Evolutionary conservation across 2,888 invertebrate genomes (phyloP), one percentile per base, ranked within the genome.

Genomic region (Myopa testacea): DNA sequence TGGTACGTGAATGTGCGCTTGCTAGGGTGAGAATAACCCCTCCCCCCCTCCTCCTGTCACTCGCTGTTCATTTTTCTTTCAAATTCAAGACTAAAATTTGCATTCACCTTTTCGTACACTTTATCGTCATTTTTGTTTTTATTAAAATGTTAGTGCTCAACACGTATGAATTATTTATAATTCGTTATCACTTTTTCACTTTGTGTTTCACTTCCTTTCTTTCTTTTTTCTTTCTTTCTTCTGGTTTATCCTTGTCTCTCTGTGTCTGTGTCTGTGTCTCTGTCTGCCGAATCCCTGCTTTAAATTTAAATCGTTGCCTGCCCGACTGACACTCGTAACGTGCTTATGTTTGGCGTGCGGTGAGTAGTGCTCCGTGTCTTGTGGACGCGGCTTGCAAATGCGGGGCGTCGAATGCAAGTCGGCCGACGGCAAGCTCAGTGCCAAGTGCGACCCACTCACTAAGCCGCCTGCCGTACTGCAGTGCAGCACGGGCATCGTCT

Each of bases 321-420:
- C 63, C 60, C 26, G 38, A 40, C 65, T 45, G n/a, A 16, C 16
- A 62, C 60, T 50, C 37, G 71, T 50, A n/a, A 62, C 40, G 69
- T 60, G 34, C 34, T 69, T 26, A 3, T 38, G 16, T 45, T 45
- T n/a, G 62, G 67, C 62, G n/a, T 80, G 79, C 67, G 77, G 79
- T 80, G 80, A 81, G 78, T 90, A 97, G 96, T 98, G 98, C 87
- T 97, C 97, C n/a, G 95, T 95, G 12, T 95, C 95, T 12, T 98
- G 98, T 86, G 98, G 97, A 12, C 95, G 93, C 86, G 98, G 98
- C 0, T 91, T 94, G 52, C 95, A 95, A 89, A 94, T 94, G 38
- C 92, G 98, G 26, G 93, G 93, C 55, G 94, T 97, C 73, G 94
- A 95, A 85, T 98, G 98, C 87, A 91, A 93, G 78, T 94, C 93